These are phyloP conservation scores for Chloromyia formosa DNA, from an alignment of 2,888 invertebrate genomes.

Conservation along the genomic window DNA sequence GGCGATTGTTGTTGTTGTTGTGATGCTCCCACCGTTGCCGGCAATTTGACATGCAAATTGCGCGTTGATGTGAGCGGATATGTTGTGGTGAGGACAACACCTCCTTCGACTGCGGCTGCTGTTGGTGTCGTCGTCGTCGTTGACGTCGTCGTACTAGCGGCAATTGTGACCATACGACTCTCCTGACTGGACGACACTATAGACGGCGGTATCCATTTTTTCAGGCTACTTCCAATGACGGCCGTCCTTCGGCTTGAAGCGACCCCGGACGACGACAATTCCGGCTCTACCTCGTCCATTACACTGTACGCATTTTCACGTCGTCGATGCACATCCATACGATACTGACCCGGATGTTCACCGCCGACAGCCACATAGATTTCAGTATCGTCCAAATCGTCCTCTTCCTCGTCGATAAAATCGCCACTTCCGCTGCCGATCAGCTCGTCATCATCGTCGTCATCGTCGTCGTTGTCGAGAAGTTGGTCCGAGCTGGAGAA, in stretches of 20 bases:
- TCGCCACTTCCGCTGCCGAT: conserved; percentile 54
- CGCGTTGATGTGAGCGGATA: not conserved
- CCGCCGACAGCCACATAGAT: not conserved
- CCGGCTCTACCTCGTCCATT: not conserved
- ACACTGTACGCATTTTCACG: not conserved
- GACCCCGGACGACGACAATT: not conserved
- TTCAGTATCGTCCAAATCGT: not conserved
- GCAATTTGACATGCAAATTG: not conserved
- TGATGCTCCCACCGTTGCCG: not conserved
- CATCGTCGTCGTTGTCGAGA: conserved; percentile 45
- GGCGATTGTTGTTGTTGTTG: not conserved
- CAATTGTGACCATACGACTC: not conserved
- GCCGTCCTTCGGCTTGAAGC: not conserved
- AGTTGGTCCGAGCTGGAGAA: conserved; percentile 37
- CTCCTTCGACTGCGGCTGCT: too few relatives aligned
- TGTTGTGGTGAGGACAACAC: not conserved
- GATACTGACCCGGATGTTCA: not conserved
- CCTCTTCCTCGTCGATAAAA: conserved; percentile 50
- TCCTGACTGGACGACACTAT: conserved; percentile 43
- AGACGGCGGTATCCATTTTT: conserved; percentile 48
- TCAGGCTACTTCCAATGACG: not conserved
- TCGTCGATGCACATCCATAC: not conserved
- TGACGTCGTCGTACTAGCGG: conserved; percentile 16
- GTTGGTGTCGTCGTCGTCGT: not conserved
- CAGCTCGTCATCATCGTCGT: not conserved